Percentiles rank a stretch among this genome's conserved stretches.
phyloP scores from a whole-genome alignment of 2,888 invertebrate genomes.

The Stenolophus ochropezus region DNA sequence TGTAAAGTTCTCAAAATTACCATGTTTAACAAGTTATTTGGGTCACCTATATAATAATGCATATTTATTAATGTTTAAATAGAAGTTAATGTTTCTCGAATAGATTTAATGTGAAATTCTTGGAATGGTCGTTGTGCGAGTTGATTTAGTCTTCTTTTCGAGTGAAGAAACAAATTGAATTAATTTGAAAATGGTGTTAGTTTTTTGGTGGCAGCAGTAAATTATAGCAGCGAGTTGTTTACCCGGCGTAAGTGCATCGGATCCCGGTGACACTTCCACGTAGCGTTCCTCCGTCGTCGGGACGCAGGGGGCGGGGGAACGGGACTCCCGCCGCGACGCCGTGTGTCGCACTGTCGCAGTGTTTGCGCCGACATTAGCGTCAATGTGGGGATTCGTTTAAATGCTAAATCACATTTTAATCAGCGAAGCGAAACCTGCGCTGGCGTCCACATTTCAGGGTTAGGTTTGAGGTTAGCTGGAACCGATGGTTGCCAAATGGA shows the following conservation, averaged over 20 bases:
- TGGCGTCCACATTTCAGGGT: conserved; percentile 31
- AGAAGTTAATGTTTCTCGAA: too few relatives aligned
- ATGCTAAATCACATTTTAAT: conserved; percentile 52
- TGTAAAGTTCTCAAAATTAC: too few relatives aligned
- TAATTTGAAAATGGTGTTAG: not conserved
- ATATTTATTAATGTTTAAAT: too few relatives aligned
- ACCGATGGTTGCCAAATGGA: conserved; percentile 27
- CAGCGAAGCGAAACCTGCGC: not conserved
- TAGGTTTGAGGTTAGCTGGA: conserved; percentile 25
- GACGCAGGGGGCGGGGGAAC: not conserved
- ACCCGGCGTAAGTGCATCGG: not conserved
- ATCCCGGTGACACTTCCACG: not conserved
- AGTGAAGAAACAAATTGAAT: not conserved
- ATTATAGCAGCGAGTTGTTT: not conserved
- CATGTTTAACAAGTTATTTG: too few relatives aligned
- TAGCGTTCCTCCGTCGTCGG: not conserved
- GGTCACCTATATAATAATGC: too few relatives aligned
- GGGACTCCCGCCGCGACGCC: not conserved
- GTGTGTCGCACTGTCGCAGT: not conserved
- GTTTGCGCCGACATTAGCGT: not conserved
- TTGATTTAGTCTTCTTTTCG: not conserved
- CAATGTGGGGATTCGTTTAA: not conserved
- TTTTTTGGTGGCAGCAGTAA: not conserved
- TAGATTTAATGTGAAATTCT: too few relatives aligned
- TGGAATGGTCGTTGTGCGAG: too few relatives aligned